Percentiles rank a stretch among this genome's conserved stretches.
Conservation (phyloP, 2,888 invertebrate species). For the Pyrrhosoma nymphula region DNA sequence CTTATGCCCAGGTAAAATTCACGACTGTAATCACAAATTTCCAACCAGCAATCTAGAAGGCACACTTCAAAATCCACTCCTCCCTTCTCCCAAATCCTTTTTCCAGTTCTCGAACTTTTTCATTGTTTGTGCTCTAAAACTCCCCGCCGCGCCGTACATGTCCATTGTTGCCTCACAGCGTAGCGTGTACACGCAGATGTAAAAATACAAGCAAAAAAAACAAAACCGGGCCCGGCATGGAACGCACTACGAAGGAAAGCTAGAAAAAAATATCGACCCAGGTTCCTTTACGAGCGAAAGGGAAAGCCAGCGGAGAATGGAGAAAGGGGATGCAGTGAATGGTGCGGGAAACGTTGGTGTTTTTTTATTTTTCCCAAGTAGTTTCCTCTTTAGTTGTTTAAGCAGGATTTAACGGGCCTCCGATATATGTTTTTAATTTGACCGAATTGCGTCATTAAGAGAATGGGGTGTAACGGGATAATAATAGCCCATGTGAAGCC, state of each 20-base stretch:
- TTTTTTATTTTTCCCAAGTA: not conserved
- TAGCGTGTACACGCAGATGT: no score
- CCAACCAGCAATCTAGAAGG: no score
- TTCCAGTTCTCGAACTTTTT: no score
- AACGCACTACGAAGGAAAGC: not conserved
- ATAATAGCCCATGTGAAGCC: not conserved
- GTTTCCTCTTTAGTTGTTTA: not conserved
- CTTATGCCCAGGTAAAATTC: no score
- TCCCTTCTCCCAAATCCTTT: no score
- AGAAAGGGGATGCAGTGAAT: not conserved
- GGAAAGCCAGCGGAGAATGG: not conserved
- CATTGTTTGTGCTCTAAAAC: no score
- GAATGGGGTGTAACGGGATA: not conserved
- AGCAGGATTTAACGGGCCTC: not conserved
- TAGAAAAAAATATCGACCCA: not conserved
- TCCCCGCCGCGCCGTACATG: no score
- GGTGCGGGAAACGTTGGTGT: not conserved
- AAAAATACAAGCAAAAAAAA: not conserved
- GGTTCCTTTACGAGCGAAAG: not conserved
- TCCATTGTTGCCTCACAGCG: no score
- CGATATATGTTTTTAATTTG: not conserved
- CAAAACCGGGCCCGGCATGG: not conserved
- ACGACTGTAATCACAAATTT: no score
- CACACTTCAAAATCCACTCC: no score
- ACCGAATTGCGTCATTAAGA: not conserved